Evolutionary conservation across 2,113 vertebrate genomes (phyloP).

Genomic region (Conger conger): DNA sequence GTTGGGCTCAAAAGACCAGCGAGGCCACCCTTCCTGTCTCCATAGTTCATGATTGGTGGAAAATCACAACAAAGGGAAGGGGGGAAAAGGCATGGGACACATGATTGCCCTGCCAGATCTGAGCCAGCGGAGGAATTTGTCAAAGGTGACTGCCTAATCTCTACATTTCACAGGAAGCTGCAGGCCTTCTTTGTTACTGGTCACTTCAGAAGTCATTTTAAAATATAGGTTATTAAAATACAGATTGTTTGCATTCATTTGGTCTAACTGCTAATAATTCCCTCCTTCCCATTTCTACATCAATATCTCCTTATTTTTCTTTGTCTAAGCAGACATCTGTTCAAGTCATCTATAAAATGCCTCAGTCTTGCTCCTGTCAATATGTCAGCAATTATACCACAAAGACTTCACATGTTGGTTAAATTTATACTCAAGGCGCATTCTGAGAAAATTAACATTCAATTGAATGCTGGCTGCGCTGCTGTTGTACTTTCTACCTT

Average conservation of each 20-base stretch:
- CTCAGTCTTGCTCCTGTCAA: not conserved
- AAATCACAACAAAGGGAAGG: slow-evolving; percentile 40
- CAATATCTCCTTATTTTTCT: not conserved
- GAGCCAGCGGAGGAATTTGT: not conserved
- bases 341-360: not conserved
- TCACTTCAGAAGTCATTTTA: not conserved
- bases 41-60: slow-evolving; percentile 35
- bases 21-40: slow-evolving; percentile 56
- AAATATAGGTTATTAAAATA: not conserved
- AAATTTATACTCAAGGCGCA: not conserved
- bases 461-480: not conserved
- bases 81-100: slow-evolving; percentile 33
- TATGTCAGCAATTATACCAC: not conserved
- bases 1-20: slow-evolving; percentile 44
- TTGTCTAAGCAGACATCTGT: not conserved
- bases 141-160: not conserved
- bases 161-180: not conserved
- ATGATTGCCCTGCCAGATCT: slow-evolving; percentile 18
- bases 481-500: too few relatives aligned
- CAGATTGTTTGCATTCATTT: not conserved
- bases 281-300: not conserved
- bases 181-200: not conserved
- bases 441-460: not conserved
- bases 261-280: not conserved
- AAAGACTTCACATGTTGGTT: not conserved